These are phyloP conservation scores for Tetranychus urticae DNA, from an alignment of 1,140 invertebrate species.

Conservation along the genomic window DNA sequence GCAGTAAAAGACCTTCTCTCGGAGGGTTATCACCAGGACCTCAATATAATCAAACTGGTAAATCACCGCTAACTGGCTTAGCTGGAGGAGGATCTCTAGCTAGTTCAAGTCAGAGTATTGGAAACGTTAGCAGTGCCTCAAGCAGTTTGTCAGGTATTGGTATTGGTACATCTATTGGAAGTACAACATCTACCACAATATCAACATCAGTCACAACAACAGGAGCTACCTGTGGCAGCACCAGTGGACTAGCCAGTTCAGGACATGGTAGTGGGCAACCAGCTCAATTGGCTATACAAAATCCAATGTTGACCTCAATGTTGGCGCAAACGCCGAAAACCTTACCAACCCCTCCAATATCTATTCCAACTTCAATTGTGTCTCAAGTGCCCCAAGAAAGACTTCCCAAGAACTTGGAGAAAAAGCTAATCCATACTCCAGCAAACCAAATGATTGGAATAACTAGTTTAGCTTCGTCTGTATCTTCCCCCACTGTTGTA, in stretches of 20 bases:
- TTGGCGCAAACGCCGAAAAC: constrained; percentile 14
- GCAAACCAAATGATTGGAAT: not conserved
- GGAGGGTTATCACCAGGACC: not conserved
- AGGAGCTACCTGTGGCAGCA: not conserved
- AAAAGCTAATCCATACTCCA: constrained; percentile 14
- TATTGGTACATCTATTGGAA: not conserved
- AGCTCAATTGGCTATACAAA: constrained; percentile 13
- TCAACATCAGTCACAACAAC: not conserved
- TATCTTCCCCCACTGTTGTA: not conserved
- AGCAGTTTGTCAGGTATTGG: not conserved
- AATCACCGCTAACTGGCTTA: not conserved
- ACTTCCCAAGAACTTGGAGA: constrained; percentile 16
- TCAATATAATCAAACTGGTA: not conserved
- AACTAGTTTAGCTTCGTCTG: not conserved
- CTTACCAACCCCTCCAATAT: constrained; percentile 12
- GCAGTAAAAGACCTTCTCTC: not conserved
- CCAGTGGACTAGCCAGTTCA: not conserved
- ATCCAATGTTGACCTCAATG: constrained; percentile 18
- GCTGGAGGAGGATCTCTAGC: not conserved
- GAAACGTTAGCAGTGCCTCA: not conserved
- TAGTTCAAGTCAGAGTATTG: not conserved
- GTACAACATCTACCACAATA: not conserved
- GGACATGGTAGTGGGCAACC: not conserved
- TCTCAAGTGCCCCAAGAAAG: constrained; percentile 15
- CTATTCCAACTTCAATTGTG: constrained; percentile 14